A percentile compares a stretch with the other conserved stretches of the same genome.
These are phyloP conservation scores for Tetranychus piercei DNA, from an alignment of 2,888 invertebrate species.

Conservation along the genomic window DNA sequence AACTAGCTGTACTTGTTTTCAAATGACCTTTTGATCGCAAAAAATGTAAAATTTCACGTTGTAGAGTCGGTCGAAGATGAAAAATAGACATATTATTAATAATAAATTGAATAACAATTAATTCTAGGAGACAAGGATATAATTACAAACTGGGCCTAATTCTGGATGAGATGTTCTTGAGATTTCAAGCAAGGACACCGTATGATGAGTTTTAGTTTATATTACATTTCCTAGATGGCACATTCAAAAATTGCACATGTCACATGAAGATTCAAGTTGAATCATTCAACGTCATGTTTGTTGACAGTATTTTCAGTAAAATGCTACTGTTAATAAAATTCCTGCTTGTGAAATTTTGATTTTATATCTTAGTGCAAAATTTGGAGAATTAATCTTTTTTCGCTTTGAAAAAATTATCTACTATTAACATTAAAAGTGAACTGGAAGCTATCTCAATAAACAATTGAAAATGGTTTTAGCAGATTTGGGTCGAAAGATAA, in stretches of 20 bases:
- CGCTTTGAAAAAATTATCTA: no score
- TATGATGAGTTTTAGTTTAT: no score
- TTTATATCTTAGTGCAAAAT: no score
- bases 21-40: background rate
- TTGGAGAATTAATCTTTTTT: no score
- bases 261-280: no score
- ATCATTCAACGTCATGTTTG: no score
- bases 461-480: conserved; percentile 74
- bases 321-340: no score
- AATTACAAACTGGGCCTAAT: background rate
- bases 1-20: background rate
- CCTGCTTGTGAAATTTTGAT: no score
- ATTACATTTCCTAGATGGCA: no score
- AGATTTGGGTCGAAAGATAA: conserved; percentile 97
- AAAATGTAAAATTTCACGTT: background rate
- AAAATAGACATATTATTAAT: background rate
- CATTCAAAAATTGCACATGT: no score
- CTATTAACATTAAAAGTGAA: background rate
- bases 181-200: no score
- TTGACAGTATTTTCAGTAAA: no score
- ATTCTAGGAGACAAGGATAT: background rate
- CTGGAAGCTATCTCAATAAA: background rate
- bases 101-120: background rate
- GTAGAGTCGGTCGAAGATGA: background rate
- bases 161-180: background rate